phyloP scores from a whole-genome alignment of 2,888 invertebrate species.

The Mesodorylaimus sp. region DNA sequence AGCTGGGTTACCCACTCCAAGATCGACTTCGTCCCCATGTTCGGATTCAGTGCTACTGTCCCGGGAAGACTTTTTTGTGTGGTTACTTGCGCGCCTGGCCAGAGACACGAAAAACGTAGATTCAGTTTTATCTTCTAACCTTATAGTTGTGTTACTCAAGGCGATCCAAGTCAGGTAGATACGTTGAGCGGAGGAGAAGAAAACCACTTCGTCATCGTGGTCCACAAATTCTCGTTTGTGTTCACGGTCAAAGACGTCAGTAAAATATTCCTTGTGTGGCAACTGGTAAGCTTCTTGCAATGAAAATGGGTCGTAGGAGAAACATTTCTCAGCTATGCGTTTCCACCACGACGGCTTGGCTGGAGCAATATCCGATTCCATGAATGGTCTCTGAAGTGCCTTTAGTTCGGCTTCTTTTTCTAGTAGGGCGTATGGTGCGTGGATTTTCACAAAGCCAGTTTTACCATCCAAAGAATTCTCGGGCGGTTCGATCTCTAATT shows the following conservation, averaged over 20 bases:
- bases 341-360: not conserved
- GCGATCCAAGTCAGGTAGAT: slow-evolving; percentile 8
- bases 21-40: no score
- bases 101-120: no score
- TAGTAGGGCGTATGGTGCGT: slow-evolving; percentile 24
- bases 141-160: not conserved
- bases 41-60: no score
- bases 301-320: not conserved
- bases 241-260: slow-evolving; percentile 6
- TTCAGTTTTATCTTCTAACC: not conserved
- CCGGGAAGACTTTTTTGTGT: no score
- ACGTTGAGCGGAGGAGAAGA: slow-evolving; percentile 4
- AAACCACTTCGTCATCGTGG: not conserved
- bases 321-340: not conserved
- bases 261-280: slow-evolving; percentile 1
- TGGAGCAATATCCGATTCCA: not conserved
- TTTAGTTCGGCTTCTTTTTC: slow-evolving; percentile 23
- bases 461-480: slow-evolving; percentile 26
- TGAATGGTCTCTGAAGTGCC: slow-evolving; percentile 21
- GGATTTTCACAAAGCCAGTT: slow-evolving; percentile 21
- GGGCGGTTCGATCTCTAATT: slow-evolving; percentile 9
- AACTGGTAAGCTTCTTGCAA: not conserved
- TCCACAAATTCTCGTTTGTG: not conserved
- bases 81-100: no score
- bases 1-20: slow-evolving; percentile 79